A percentile compares a stretch with the other conserved stretches of the same genome.
Conservation (phyloP, 2,888 invertebrate species). For the Eugnorisma glareosa region DNA sequence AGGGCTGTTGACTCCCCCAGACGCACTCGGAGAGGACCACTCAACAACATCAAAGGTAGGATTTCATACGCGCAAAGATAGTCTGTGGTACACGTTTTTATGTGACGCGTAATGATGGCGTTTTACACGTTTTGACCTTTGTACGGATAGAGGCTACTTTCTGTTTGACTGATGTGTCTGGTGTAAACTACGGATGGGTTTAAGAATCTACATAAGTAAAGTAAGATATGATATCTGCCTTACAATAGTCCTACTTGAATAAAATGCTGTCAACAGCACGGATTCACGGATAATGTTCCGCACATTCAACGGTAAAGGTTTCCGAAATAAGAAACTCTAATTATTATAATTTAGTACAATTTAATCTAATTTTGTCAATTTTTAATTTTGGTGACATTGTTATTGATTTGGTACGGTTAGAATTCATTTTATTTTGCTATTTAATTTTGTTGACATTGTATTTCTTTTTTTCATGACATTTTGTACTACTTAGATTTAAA, state of each 20-base stretch:
- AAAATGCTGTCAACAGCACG: background rate
- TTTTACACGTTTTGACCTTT: slow-evolving; percentile 53
- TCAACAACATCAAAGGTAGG: slow-evolving; percentile 84
- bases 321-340: background rate
- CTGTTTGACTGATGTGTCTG: background rate
- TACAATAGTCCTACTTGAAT: background rate
- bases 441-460: too few species aligned
- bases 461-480: too few species aligned
- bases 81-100: slow-evolving; percentile 66
- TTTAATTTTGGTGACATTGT: too few species aligned
- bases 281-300: background rate
- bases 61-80: slow-evolving; percentile 66
- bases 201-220: background rate
- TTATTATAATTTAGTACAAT: too few species aligned
- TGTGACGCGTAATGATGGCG: slow-evolving; percentile 60
- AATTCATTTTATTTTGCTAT: too few species aligned
- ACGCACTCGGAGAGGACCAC: slow-evolving; percentile 83
- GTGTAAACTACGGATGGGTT: too few species aligned
- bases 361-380: too few species aligned
- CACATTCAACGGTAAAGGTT: background rate
- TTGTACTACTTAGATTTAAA: too few species aligned
- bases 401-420: too few species aligned
- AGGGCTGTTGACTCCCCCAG: slow-evolving; percentile 80
- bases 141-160: slow-evolving; percentile 25
- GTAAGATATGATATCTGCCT: background rate